Conservation (phyloP, 2,113 vertebrate genomes). For the Epinephelus moara region DNA sequence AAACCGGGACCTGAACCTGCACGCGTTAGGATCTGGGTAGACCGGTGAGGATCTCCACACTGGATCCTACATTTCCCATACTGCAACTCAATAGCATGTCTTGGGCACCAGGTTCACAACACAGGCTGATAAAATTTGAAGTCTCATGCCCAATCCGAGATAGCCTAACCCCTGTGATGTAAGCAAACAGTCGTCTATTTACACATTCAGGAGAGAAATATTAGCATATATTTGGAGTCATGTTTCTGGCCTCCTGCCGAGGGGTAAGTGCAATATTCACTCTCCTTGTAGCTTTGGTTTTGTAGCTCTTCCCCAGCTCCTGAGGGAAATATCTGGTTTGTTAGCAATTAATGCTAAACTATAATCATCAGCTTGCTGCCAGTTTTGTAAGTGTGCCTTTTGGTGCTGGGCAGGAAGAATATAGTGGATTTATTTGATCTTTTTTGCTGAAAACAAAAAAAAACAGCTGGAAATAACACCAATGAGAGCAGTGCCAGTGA, state of each 20-base stretch:
- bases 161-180: not conserved
- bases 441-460: not conserved
- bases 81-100: not conserved
- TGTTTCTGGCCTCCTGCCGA: not conserved
- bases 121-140: too few relatives aligned
- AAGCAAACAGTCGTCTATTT: not conserved
- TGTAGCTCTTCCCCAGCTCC: not conserved
- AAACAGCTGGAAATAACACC: not conserved
- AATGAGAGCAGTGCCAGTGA: not conserved
- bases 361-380: not conserved
- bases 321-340: not conserved
- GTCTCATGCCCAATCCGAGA: not conserved
- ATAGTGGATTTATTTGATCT: not conserved
- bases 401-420: not conserved
- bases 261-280: not conserved
- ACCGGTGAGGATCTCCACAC: not conserved
- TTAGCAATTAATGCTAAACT: not conserved
- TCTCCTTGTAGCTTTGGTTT: not conserved
- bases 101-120: too few relatives aligned
- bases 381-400: not conserved
- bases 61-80: not conserved
- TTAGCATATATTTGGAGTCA: not conserved
- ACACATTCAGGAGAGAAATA: not conserved
- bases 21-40: too few relatives aligned
- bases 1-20: too few relatives aligned